Percentiles rank a stretch among this genome's conserved stretches.
Evolutionary conservation across 1,140 invertebrate species (phyloP).

Genomic region (Drosophila dunni): DNA sequence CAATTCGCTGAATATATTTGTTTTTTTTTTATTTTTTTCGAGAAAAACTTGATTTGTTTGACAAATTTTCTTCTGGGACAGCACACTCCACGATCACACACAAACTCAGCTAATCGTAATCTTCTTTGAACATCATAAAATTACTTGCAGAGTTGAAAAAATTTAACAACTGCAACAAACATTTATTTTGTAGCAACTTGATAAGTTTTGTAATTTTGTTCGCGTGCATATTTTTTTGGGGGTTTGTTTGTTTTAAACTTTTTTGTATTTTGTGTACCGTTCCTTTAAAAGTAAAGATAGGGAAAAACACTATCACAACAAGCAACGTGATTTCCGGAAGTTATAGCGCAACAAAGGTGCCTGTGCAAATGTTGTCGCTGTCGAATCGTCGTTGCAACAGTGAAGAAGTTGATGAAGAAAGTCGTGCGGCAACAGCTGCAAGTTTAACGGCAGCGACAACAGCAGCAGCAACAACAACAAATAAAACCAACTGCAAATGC

Average conservation of each 20-base stretch:
- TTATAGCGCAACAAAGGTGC: conserved; percentile 73
- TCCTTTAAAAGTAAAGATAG: conserved; percentile 42
- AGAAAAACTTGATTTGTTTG: too few species aligned
- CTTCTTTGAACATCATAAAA: conserved; percentile 15
- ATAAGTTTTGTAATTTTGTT: conserved; percentile 72
- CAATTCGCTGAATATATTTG: too few species aligned
- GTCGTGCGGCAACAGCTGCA: conserved; percentile 77
- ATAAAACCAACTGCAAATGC: conserved; percentile 60
- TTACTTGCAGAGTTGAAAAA: conserved; percentile 71
- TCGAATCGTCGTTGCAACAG: conserved; percentile 55
- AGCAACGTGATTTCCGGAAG: conserved; percentile 80
- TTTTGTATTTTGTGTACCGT: conserved; percentile 17
- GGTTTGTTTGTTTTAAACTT: conserved; percentile 8
- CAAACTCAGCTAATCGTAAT: too few species aligned
- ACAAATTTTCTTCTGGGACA: too few species aligned
- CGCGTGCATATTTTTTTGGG: conserved; percentile 66
- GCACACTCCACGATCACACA: too few species aligned
- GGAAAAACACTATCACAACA: conserved; percentile 65
- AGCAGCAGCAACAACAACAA: conserved; percentile 7
- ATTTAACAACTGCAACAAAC: conserved; percentile 64
- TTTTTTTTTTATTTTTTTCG: too few species aligned
- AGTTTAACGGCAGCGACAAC: conserved; percentile 27
- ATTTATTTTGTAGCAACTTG: conserved; percentile 53
- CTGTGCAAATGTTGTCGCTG: conserved; percentile 73
- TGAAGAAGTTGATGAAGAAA: conserved; percentile 63